Evolutionary conservation across 2,113 vertebrate species (phyloP), one percentile per base, ranked within the genome.

Genomic region (Notarius quadriscutis): DNA sequence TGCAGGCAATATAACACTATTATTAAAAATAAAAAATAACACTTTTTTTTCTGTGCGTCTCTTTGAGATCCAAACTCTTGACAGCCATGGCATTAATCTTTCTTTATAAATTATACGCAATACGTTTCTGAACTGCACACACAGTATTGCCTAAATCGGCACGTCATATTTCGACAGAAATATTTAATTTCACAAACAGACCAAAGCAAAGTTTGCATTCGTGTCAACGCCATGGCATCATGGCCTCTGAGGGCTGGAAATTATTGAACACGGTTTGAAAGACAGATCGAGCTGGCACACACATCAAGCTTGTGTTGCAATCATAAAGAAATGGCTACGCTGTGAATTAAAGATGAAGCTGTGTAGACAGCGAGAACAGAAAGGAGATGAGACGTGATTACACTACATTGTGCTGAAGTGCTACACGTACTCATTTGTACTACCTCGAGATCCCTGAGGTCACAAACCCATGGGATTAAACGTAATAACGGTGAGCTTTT

Each of bases 251-350:
- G 89, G 94, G 92, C 93, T 94, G 91, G 91, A 89, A 95, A 95
- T 93, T 92, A 94, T 94, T 95, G 92, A 95, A 94, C 91, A 92
- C 91, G 92, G 93, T 91, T 93, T 91, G 92, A 94, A 93, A 94
- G 94, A 94, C 93, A 90, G 91, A 91, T 89, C 71, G 89, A 93
- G 89, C 91, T 93, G 93, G 92, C 93, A 91, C 92, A 91, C 92
- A 92, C 92, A 94, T 92, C 92, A 91, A 94, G 92, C 94, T 94
- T 94, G 95, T 96, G 95, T 94, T 94, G 93, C 93, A 93, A 94
- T 94, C 94, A 93, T 93, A 94, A 94, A 95, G 93, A 95, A 95
- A 95, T 93, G 91, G 92, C 92, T 93, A 92, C 88, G 86, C 87
- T 88, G 90, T 95, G 93, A 95, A 95, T 94, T 93, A 95, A 95